Evolutionary conservation across 2,113 vertebrate species (phyloP), one percentile per base, ranked within the genome.

Genomic region (Daubentonia madagascariensis): DNA sequence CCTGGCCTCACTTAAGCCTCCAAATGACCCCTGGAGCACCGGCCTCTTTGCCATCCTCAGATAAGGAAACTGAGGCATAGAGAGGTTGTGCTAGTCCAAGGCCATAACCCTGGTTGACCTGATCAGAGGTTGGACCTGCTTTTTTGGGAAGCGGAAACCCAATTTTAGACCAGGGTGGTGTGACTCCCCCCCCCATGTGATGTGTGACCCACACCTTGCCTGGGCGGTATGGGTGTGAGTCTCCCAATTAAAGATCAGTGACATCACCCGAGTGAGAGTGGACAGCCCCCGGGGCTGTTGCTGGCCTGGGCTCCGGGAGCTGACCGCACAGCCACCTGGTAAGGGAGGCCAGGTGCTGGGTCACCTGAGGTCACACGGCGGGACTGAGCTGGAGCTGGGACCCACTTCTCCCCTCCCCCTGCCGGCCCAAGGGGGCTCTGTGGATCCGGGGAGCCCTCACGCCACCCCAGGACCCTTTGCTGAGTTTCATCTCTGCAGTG

Each of bases 11-110:
- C 35, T 57, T 7, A 16, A 40, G 16, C 43, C 80, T 40, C 40
- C 0, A 0, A 40, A 12, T 2, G 10, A 22, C 0, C 25, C 37
- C 59, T 14, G 20, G 48, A 28, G 20, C 6, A 7, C 25, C 0
- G 12, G 30, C 23, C 35, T 37, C 75, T 32, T 52, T 40, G 59
- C 52, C 12, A 8, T 65, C 32, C 68, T 79, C 70, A 28, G 52
- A 43, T 25, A 63, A 43, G 40, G 40, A 85, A 68, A 65, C 14
- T 0, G 23, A 80, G 25, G 1, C 1, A 4, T 59, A n/a, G 28
- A 59, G n/a, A 3, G 0, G 2, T 37, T 2, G 5, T 3, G 50
- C 35, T 13, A 0, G 6, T 10, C 25, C 70, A 57, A 63, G 30
- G 43, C 48, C 65, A 76, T 2, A 0, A 18, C 52, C 54, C 20